Conservation (phyloP, 2,113 vertebrate species). For the Porphyrio hochstetteri region DNA sequence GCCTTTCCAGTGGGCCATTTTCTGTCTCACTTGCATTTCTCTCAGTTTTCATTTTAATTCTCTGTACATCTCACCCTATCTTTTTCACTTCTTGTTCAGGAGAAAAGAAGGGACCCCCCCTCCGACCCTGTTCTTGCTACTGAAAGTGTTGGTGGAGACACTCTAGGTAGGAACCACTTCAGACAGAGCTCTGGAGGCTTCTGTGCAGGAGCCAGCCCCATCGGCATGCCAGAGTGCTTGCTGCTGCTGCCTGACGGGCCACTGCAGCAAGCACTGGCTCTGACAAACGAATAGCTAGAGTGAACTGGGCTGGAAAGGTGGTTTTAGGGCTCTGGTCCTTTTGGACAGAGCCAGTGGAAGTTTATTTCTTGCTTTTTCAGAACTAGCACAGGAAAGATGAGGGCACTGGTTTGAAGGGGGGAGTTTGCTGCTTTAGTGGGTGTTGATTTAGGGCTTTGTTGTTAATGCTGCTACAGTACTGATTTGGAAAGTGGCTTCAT, state of each 20-base stretch:
- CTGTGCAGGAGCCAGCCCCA: background rate
- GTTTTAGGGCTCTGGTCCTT: background rate
- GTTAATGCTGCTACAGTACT: background rate
- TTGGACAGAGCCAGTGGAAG: background rate
- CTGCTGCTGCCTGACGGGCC: fast-evolving
- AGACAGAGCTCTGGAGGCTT: background rate
- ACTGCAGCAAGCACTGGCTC: background rate
- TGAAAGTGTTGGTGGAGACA: background rate
- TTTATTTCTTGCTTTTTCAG: background rate
- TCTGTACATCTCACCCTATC: background rate
- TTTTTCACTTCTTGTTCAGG: background rate
- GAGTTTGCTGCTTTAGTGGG: background rate
- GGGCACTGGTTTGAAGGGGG: background rate
- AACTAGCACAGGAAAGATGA: background rate
- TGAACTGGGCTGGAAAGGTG: background rate
- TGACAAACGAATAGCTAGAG: background rate
- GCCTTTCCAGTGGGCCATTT: background rate
- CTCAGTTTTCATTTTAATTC: background rate
- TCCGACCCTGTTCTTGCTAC: background rate
- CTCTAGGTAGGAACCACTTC: background rate
- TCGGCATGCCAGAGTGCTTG: background rate
- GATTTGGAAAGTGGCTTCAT: background rate
- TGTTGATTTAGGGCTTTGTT: background rate
- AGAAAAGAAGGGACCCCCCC: background rate
- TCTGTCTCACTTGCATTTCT: background rate